Conservation (phyloP, 1,140 invertebrate genomes). For the Subanguina moxae region DNA sequence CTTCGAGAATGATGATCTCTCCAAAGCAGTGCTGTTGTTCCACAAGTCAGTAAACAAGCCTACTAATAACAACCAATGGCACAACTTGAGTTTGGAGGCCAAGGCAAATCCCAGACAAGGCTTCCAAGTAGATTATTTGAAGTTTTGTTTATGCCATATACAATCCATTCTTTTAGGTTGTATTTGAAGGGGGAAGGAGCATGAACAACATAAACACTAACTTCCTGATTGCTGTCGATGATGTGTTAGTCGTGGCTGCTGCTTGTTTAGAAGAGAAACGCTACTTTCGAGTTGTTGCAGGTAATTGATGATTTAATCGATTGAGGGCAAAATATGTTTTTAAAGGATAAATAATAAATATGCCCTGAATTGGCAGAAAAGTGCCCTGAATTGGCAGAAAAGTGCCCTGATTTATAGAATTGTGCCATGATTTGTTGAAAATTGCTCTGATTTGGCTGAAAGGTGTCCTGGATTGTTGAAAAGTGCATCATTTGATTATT, state of each 20-base stretch:
- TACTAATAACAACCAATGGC: not conserved
- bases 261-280: slow-evolving; percentile 17
- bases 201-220: slow-evolving; percentile 15
- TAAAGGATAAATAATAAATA: no score
- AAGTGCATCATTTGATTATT: no score
- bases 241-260: slow-evolving; percentile 19
- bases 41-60: slow-evolving; percentile 5
- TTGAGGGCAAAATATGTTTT: not conserved
- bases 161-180: slow-evolving; percentile 18
- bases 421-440: no score
- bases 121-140: slow-evolving; percentile 4
- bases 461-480: no score
- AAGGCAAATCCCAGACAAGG: slow-evolving; percentile 13
- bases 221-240: slow-evolving; percentile 21
- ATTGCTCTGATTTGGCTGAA: no score
- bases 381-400: no score
- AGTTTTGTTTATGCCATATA: not conserved
- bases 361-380: no score
- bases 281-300: slow-evolving; percentile 21
- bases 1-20: slow-evolving; percentile 22
- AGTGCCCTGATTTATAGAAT: no score
- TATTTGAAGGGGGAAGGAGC: slow-evolving; percentile 22
- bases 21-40: slow-evolving; percentile 31
- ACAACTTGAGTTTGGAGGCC: slow-evolving; percentile 14
- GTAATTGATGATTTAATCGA: slow-evolving; percentile 4